A percentile compares a stretch with the other conserved stretches of the same genome.
Evolutionary conservation across 2,113 vertebrate genomes (phyloP).

Genomic region (Cyprinodon tularosa): DNA sequence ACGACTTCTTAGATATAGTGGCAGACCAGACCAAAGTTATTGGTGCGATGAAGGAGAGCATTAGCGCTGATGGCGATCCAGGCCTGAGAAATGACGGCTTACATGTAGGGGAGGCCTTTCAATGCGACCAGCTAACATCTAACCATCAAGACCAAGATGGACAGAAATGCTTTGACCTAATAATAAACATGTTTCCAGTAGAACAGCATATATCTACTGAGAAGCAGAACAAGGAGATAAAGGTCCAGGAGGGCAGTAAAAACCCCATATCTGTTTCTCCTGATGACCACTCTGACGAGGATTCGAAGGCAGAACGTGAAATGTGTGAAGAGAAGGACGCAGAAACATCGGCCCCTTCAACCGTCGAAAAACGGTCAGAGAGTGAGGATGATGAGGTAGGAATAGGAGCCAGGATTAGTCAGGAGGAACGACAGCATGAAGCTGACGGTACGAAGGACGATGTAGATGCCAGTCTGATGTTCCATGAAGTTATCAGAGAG

Average conservation of each 20-base stretch:
- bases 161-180: background rate
- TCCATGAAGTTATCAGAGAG: conserved; percentile 5
- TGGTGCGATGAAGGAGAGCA: background rate
- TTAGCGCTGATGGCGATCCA: background rate
- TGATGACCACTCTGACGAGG: background rate
- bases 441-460: conserved; percentile 6
- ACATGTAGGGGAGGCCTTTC: background rate
- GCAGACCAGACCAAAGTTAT: no score
- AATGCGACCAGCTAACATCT: background rate
- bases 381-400: background rate
- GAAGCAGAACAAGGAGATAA: conserved; percentile 11
- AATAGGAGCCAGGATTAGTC: background rate
- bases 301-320: background rate
- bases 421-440: conserved; percentile 14
- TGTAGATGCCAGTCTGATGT: conserved; percentile 7
- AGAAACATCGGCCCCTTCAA: background rate
- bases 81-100: background rate
- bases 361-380: conserved; percentile 1
- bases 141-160: conserved; percentile 13
- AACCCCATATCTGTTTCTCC: background rate
- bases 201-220: background rate
- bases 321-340: background rate
- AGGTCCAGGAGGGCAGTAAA: background rate
- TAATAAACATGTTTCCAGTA: background rate
- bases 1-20: no score